Evolutionary conservation across 2,888 invertebrate genomes (phyloP).

Genomic region (Meteorus colon): DNA sequence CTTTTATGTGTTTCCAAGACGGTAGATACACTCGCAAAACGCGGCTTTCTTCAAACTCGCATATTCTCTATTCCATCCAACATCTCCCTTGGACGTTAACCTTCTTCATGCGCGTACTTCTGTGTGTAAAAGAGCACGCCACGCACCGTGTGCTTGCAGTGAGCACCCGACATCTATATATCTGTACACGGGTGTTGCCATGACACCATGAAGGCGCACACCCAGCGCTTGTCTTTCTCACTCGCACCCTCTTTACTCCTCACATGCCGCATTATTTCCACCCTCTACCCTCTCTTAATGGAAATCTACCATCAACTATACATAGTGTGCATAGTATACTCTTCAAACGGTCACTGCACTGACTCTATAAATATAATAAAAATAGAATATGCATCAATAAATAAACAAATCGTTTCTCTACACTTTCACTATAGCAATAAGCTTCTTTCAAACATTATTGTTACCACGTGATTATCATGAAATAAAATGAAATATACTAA

Average conservation of each 20-base stretch:
- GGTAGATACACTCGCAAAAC: neutral
- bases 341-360: constrained; percentile 20
- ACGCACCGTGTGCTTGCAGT: neutral
- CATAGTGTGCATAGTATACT: constrained; percentile 18
- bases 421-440: neutral
- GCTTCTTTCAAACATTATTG: neutral
- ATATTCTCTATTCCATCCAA: neutral
- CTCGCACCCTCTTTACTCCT: constrained; percentile 42
- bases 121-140: constrained; percentile 6
- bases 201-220: constrained; percentile 69
- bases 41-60: constrained; percentile 3
- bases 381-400: neutral
- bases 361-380: neutral
- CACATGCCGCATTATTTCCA: constrained; percentile 35
- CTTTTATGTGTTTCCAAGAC: constrained; percentile 13
- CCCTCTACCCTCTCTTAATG: constrained; percentile 16
- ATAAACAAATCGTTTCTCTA: neutral
- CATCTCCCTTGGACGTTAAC: constrained; percentile 18
- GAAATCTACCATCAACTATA: constrained; percentile 4
- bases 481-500: neutral
- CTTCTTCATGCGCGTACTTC: constrained; percentile 14
- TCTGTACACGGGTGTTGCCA: constrained; percentile 67
- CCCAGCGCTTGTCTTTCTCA: constrained; percentile 57
- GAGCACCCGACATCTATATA: neutral
- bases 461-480: neutral